These are phyloP conservation scores for Watsonalla cultraria DNA, from an alignment of 2,888 invertebrate species.

Conservation along the genomic window DNA sequence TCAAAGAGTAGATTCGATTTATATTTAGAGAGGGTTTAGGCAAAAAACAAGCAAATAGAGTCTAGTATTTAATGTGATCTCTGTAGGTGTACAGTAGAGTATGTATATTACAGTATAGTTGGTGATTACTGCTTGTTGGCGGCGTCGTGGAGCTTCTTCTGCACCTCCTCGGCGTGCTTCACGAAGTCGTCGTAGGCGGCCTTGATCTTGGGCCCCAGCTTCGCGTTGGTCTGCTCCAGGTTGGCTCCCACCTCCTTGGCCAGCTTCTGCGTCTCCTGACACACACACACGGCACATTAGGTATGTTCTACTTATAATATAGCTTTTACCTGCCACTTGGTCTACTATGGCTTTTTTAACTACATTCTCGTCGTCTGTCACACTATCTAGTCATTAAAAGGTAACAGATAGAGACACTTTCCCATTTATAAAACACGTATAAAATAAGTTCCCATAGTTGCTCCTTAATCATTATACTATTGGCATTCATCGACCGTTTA, in stretches of 20 bases:
- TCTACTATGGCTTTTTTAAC: too few species aligned
- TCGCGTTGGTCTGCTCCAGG: conserved; percentile 55
- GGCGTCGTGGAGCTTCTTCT: conserved; percentile 63
- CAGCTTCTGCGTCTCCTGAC: conserved; percentile 55
- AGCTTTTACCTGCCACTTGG: too few species aligned
- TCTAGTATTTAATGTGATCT: neutral
- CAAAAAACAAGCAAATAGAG: neutral
- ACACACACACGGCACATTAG: neutral
- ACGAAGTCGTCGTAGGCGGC: conserved; percentile 61
- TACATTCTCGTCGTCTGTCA: too few species aligned
- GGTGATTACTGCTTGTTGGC: conserved; percentile 54
- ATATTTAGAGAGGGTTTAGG: too few species aligned
- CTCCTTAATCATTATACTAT: too few species aligned
- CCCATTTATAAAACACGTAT: too few species aligned
- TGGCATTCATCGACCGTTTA: too few species aligned
- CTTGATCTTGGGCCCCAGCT: conserved; percentile 62
- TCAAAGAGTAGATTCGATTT: too few species aligned
- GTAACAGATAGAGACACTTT: too few species aligned
- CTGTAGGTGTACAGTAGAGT: neutral
- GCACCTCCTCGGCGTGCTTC: conserved; percentile 50
- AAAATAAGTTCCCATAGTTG: too few species aligned
- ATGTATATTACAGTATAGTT: neutral
- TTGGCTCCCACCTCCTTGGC: conserved; percentile 53
- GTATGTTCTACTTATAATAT: neutral
- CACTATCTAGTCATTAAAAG: too few species aligned